Base-by-base conservation (phyloP, 2,888 invertebrate genomes). In the Drosophila paucipuncta region DNA sequence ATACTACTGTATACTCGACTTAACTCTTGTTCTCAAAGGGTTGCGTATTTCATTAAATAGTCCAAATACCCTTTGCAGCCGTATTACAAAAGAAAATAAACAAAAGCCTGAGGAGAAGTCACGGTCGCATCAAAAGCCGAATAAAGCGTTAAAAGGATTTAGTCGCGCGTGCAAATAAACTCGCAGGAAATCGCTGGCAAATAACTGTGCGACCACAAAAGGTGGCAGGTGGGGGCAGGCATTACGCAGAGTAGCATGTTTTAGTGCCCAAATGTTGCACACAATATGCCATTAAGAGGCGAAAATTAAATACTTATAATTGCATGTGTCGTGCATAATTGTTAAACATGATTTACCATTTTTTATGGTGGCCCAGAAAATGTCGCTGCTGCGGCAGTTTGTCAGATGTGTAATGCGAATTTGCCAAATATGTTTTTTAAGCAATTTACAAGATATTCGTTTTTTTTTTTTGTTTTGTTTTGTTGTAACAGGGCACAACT, bases 101-200 rank as follows among this genome's bases (percentile, higher is more conserved):
- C 71, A 75, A 66, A 66, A 50, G 55, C 60, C 59, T 52, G 53
- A 62, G 39, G 67, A 53, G 64, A 68, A 62, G 62, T 9, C 39
- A 62, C 39, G 39, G 60, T 72, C 68, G 78, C 73, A 72, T 81
- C 74, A 89, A 77, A 82, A 78, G 80, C 76, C 78, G 78, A 83
- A 85, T 88, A 86, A 81, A 85, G 79, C 83, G 83, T 79, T 78
- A 80, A 91, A 88, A 88, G 91, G 82, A 88, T 91, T 90, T 90
- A 82, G 72, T 76, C 68, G 71, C 73, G 59, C 72, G 68, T 68
- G 57, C 41, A 65, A 37, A 57, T 47, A 78, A 67, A 52, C 49
- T 59, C 22, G 9, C 13, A 1, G 13, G 4, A 31, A 13, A 28
- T 39, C 9, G 18, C 28, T 9, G 22, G 39, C 11, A 30, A 49